These are phyloP conservation scores for Cynodonichthys magdalenae DNA, from an alignment of 2,797 vertebrate genomes.

Conservation along the genomic window DNA sequence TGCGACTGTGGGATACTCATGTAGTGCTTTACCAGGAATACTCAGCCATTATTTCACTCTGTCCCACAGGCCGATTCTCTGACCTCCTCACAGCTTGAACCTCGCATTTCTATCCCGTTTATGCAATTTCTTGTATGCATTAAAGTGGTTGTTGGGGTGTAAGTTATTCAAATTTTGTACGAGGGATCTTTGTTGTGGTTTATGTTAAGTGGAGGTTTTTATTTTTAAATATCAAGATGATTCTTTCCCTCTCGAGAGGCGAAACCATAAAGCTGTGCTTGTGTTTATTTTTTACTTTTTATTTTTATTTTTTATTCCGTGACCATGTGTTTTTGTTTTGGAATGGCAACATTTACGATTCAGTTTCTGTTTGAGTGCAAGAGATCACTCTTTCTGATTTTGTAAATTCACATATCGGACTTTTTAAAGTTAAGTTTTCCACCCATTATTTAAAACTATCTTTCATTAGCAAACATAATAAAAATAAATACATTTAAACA, in stretches of 20 bases:
- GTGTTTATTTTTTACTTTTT: too few relatives aligned
- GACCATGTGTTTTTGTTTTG: slow-evolving; percentile 20
- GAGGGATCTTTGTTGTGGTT: slow-evolving; percentile 52
- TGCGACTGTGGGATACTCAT: slow-evolving; percentile 71
- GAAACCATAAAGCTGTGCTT: slow-evolving; percentile 35
- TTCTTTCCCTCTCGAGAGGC: slow-evolving; percentile 34
- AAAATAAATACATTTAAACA: slow-evolving; percentile 51
- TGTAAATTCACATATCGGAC: slow-evolving; percentile 47
- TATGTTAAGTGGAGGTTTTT: slow-evolving; percentile 23
- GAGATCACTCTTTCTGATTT: slow-evolving; percentile 58
- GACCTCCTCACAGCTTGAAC: slow-evolving; percentile 72
- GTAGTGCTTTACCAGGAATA: slow-evolving; percentile 83
- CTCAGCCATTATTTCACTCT: slow-evolving; percentile 78
- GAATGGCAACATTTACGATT: slow-evolving; percentile 29
- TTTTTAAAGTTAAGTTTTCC: slow-evolving; percentile 62
- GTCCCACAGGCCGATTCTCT: slow-evolving; percentile 74
- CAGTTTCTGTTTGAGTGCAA: slow-evolving; percentile 52
- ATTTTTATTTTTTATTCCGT: slow-evolving; percentile 30
- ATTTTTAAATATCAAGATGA: slow-evolving; percentile 29
- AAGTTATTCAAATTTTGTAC: slow-evolving; percentile 62
- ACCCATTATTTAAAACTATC: slow-evolving; percentile 62
- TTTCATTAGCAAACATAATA: slow-evolving; percentile 75
- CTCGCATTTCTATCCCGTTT: slow-evolving; percentile 67
- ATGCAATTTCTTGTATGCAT: slow-evolving; percentile 72
- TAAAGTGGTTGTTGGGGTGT: slow-evolving; percentile 65